Base-by-base conservation (phyloP, 1,140 invertebrate genomes). In the Drosophila orosa region DNA sequence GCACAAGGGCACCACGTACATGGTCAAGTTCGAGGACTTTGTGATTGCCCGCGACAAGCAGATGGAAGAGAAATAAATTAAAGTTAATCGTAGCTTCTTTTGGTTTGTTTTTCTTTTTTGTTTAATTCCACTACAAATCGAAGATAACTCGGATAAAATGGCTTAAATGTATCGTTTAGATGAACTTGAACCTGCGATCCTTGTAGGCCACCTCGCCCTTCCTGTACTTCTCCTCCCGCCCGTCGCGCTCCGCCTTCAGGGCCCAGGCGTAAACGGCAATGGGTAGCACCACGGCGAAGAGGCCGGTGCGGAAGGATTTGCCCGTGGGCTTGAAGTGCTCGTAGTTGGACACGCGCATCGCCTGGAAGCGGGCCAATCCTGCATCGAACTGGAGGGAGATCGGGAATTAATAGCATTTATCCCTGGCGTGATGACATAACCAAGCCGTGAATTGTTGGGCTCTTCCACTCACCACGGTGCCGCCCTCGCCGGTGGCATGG, bases 1-100 rank as follows among this genome's bases (percentile, higher is more conserved):
- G 98, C 98, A 99, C 92, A 99, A 99, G 93, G 99, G 98, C 68
- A 99, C 98, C 19, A 99, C 99, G 1, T 99, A 99, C 89, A 98
- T 99, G 96, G 98, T 99, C 17, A 98, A 99, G 92, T 99, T 99
- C 93, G 98, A 99, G 84, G 97, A 99, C 90, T 94, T 95, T 63
- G 98, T 99, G 40, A 97, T 99, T 68, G 93, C 95, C 1, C 94
- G 98, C 89, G 98, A 99, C 91, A 99, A 98, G 92, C 95, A 97
- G 83, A 93, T 98, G 47, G 97, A 98, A 93, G 97, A 98, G 58
- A 95, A 96, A 92, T 82, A 90, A 63, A 71, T 17, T 33, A 58
- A 22, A 44, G 31, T 68, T 78, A 50, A 54, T 17, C 58, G 9
- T 33, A 48, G 19, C 17, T 60, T 57, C 27, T 24, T 22, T 66